Evolutionary conservation across 2,888 invertebrate species (phyloP).

Genomic region (Uloborus plumipes): DNA sequence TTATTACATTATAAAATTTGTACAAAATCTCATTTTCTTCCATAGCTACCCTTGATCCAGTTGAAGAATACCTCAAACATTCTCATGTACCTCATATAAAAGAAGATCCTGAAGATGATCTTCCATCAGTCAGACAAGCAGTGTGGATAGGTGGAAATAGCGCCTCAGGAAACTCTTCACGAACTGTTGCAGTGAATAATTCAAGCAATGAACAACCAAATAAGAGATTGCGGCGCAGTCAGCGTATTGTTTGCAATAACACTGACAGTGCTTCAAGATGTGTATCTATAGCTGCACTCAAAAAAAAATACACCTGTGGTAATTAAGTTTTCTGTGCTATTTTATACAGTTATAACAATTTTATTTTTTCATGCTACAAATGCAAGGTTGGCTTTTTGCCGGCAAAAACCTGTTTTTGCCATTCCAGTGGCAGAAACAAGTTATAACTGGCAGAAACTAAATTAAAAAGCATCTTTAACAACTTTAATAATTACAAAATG

Average conservation of each 20-base stretch:
- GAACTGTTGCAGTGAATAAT: conserved; percentile 15
- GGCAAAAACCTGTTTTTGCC: too few relatives aligned
- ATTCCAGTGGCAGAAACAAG: too few relatives aligned
- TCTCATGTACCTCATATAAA: conserved; percentile 49
- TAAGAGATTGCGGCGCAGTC: conserved; percentile 50
- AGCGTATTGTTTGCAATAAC: conserved; percentile 16
- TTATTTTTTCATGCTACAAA: too few relatives aligned
- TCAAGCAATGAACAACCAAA: conserved; percentile 35
- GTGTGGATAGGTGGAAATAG: conserved; percentile 37
- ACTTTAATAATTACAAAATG: too few relatives aligned
- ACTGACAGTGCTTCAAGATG: conserved; percentile 5
- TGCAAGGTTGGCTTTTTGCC: too few relatives aligned
- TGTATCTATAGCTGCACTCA: conserved; percentile 66
- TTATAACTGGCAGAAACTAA: too few relatives aligned
- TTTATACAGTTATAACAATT: not conserved
- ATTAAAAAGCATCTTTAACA: too few relatives aligned
- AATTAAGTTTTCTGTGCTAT: conserved; percentile 4
- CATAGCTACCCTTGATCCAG: conserved; percentile 59
- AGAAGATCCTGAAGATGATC: conserved; percentile 29
- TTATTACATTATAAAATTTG: not conserved
- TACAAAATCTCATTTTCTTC: not conserved
- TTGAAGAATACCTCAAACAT: conserved; percentile 62
- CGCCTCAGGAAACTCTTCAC: conserved; percentile 36
- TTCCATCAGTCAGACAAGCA: conserved; percentile 23
- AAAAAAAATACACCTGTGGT: conserved; percentile 60